Evolutionary conservation across 2,113 vertebrate genomes (phyloP).

Genomic region (Pipra filicauda): DNA sequence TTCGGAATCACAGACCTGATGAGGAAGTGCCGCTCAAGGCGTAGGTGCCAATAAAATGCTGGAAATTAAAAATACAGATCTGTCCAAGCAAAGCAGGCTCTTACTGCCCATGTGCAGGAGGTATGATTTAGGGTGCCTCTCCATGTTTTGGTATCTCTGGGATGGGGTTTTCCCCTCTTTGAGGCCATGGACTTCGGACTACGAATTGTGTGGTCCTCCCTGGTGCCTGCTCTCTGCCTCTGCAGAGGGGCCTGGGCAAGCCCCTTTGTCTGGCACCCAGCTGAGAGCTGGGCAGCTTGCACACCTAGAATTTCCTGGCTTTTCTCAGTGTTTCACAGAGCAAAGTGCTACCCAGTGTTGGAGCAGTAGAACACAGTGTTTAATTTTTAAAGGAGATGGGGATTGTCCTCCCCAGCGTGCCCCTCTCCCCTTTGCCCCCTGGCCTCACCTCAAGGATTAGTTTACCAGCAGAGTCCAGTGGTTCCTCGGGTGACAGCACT

Average conservation of each 20-base stretch:
- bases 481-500: neutral
- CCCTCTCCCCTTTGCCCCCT: neutral
- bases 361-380: neutral
- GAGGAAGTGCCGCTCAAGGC: neutral
- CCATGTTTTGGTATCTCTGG: neutral
- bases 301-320: neutral
- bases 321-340: neutral
- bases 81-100: neutral
- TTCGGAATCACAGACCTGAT: neutral
- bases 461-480: neutral
- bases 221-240: neutral
- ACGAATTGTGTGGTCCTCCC: rapidly evolving
- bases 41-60: neutral
- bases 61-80: neutral
- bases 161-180: neutral
- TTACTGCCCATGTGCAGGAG: neutral
- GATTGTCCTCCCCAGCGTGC: neutral
- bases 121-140: neutral
- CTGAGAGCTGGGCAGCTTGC: neutral
- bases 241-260: neutral
- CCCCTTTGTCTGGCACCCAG: rapidly evolving
- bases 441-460: neutral
- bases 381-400: neutral
- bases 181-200: too few species aligned
- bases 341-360: neutral